Percentiles rank a stretch among this genome's conserved stretches.
phyloP scores from a whole-genome alignment of 30 jellyfish, hydroid and myxozoan genomes.

The Chrysaora quinquecirrha region DNA sequence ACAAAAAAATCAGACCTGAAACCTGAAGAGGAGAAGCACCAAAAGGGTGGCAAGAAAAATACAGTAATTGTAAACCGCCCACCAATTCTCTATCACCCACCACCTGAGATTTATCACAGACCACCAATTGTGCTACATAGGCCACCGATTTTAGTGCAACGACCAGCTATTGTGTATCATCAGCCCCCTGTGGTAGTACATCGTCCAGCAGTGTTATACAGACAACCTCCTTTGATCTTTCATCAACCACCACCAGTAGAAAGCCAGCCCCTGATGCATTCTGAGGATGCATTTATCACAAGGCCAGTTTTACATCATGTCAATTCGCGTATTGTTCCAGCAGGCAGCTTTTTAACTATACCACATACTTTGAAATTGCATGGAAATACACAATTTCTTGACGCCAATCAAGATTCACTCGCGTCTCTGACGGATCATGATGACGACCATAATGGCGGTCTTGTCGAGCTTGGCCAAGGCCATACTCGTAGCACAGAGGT shows the following conservation, averaged over 20 bases:
- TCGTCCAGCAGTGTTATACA: conserved; percentile 93
- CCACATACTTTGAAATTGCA: conserved; percentile 72
- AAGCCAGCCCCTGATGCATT: conserved; percentile 87
- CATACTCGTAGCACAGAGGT: conserved; percentile 22
- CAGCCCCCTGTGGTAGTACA: conserved; percentile 97
- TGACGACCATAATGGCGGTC: conserved; percentile 45
- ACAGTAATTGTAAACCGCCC: conserved; percentile 95
- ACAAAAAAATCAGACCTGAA: conserved; percentile 20
- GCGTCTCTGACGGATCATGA: conserved; percentile 19
- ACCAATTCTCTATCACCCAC: conserved; percentile 93
- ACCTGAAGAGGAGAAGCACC: conserved; percentile 69
- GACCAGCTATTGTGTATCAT: conserved; percentile 96
- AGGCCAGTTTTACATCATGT: conserved; percentile 63
- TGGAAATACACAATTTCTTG: conserved; percentile 32
- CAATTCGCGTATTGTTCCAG: conserved; percentile 62
- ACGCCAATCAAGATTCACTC: conserved; percentile 40
- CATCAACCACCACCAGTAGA: conserved; percentile 97
- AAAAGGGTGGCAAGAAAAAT: conserved; percentile 83
- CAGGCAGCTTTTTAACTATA: conserved; percentile 68
- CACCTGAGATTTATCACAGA: conserved; percentile 94
- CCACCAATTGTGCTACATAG: conserved; percentile 92
- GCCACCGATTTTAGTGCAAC: conserved; percentile 88
- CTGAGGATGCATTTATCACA: conserved; percentile 76
- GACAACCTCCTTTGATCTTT: conserved; percentile 91
- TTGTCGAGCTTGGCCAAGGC: conserved; percentile 40